Base-by-base conservation (phyloP, 2,797 vertebrate genomes). In the Sebastes taczanowskii region DNA sequence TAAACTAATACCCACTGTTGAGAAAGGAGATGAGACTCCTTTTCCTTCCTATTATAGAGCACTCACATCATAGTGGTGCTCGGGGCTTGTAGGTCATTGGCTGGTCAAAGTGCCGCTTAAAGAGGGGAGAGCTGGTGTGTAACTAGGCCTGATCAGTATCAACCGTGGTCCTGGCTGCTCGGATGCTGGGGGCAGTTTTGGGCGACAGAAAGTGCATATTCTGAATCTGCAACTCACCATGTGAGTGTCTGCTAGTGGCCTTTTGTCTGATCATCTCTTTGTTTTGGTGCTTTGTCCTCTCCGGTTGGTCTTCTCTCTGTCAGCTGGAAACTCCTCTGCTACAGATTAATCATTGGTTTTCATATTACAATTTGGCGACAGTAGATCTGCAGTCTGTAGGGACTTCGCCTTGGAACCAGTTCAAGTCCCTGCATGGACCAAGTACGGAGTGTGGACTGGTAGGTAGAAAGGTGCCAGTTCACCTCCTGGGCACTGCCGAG, bases 1-100 rank as follows among this genome's bases (percentile, higher is more conserved):
- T 86, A 85, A 85, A 89, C 78, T 86, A 86, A 91, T 77, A 87
- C 55, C 46, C 27, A 59, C 71, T 30, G 69, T 69, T 82, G 73
- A 78, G 71, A 85, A 58, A 83, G 58, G 30, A 89, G 81, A 92
- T 71, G 71, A 83, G 77, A 64, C 46, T 82, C 34, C 49, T 71
- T 86, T 83, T 82, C 66, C 80, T 78, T 81, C 42, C 77, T 60
- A 61, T 80, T 83, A 86, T 46, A 72, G 76, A 89, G 79, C 49
- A 46, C 83, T 87, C 73, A 55, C 63, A 88, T 86, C 77, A 74
- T 32, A 29, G 70, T 38, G 53, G 34, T 61, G 81, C 90, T 88
- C 0, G 7, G 58, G 82, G 83, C 75, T 78, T 63, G 35, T 30
- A 30, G 74, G 79, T 65, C 58, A 69, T n/a, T n/a, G 72, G 61